phyloP scores from a whole-genome alignment of 2,113 vertebrate species.

The Callipepla californica region DNA sequence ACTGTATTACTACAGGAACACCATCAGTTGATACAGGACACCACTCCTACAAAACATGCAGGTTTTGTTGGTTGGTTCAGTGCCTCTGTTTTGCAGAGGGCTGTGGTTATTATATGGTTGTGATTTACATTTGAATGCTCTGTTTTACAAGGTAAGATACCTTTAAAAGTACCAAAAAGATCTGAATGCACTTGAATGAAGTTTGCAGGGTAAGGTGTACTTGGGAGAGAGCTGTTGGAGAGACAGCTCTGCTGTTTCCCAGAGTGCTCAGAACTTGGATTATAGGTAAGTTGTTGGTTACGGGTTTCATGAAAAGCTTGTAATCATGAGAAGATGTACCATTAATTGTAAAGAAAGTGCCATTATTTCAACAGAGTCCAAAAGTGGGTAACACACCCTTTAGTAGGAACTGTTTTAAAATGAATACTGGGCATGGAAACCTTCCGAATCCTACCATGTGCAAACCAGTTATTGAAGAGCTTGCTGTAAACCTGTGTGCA shows the following conservation, averaged over 20 bases:
- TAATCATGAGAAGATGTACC: not conserved
- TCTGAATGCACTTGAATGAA: not conserved
- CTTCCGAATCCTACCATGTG: not conserved
- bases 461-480: not conserved
- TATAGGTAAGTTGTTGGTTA: not conserved
- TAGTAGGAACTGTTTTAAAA: not conserved
- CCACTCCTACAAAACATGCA: not conserved
- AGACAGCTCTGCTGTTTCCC: not conserved
- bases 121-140: conserved; percentile 54
- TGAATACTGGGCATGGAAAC: not conserved
- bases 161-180: conserved; percentile 32
- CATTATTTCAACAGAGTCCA: not conserved
- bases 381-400: not conserved
- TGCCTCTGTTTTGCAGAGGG: conserved; percentile 5
- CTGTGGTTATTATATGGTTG: conserved; percentile 1
- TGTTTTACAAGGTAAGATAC: conserved; percentile 54
- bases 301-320: not conserved
- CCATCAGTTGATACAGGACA: not conserved
- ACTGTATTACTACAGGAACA: conserved; percentile 14
- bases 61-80: conserved; percentile 28
- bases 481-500: not conserved
- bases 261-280: not conserved
- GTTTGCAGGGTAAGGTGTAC: not conserved
- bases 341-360: not conserved
- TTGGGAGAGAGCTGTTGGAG: not conserved